Evolutionary conservation across 2,113 vertebrate species (phyloP).

Genomic region (Argyrosomus japonicus): DNA sequence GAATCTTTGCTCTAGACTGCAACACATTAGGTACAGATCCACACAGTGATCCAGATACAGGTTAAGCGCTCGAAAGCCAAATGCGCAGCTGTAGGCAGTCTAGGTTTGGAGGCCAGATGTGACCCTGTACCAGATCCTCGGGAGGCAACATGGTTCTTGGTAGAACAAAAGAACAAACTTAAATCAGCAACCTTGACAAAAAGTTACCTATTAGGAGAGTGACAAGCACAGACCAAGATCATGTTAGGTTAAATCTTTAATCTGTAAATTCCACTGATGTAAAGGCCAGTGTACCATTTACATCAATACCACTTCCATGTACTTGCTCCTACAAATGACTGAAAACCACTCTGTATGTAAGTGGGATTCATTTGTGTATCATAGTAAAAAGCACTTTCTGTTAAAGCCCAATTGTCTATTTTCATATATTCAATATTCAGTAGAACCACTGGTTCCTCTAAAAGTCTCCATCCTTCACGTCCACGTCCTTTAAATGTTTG

Average conservation of each 20-base stretch:
- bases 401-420: constrained; percentile 17
- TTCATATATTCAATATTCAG: constrained; percentile 9
- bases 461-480: neutral
- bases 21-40: constrained; percentile 1
- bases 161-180: neutral
- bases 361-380: constrained; percentile 11
- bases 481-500: constrained; percentile 1
- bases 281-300: neutral
- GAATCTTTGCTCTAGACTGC: neutral
- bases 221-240: neutral
- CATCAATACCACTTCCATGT: neutral
- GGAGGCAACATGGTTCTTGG: neutral
- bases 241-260: neutral
- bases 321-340: neutral
- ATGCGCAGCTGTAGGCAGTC: constrained; percentile 32
- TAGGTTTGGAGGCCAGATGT: constrained; percentile 45
- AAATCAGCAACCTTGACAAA: neutral
- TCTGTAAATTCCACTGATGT: neutral
- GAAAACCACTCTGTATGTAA: neutral
- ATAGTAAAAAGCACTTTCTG: neutral
- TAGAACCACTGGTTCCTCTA: neutral
- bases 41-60: constrained; percentile 13
- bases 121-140: constrained; percentile 4
- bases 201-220: neutral
- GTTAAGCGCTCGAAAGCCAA: constrained; percentile 6